Evolutionary conservation across 2,113 vertebrate species (phyloP).

Genomic region (Ctenomys sociabilis): DNA sequence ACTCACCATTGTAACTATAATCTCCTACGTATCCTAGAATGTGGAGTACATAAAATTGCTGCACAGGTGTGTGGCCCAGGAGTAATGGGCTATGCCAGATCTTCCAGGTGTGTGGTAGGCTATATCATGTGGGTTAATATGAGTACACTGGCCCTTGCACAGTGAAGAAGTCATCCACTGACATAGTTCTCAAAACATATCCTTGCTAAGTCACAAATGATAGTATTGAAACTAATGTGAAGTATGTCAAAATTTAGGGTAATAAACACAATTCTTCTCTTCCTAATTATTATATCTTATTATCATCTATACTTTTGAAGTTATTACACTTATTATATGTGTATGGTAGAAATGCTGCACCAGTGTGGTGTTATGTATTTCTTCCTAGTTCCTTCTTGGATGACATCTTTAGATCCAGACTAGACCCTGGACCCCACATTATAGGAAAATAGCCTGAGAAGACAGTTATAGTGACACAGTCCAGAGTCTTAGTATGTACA

Average conservation of each 20-base stretch:
- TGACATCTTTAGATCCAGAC: neutral
- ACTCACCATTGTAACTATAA: neutral
- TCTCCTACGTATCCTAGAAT: neutral
- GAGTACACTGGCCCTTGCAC: neutral
- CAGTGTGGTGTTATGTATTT: neutral
- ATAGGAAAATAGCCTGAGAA: neutral
- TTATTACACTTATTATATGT: neutral
- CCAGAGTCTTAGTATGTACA: slow-evolving; percentile 7
- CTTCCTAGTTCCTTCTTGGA: neutral
- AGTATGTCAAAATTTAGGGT: neutral
- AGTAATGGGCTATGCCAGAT: neutral
- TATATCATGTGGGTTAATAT: neutral
- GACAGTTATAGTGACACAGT: neutral
- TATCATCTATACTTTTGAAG: neutral
- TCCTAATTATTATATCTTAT: neutral
- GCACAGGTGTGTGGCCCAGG: neutral
- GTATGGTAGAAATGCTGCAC: neutral
- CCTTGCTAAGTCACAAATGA: neutral
- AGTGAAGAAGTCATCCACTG: neutral
- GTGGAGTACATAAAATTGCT: neutral
- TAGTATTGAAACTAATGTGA: neutral
- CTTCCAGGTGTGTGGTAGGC: neutral
- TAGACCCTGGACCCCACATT: neutral
- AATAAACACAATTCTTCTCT: neutral
- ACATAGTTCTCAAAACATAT: neutral